These are phyloP conservation scores for Lasioglossum malachurum DNA, from an alignment of 2,888 invertebrate species.

Conservation along the genomic window DNA sequence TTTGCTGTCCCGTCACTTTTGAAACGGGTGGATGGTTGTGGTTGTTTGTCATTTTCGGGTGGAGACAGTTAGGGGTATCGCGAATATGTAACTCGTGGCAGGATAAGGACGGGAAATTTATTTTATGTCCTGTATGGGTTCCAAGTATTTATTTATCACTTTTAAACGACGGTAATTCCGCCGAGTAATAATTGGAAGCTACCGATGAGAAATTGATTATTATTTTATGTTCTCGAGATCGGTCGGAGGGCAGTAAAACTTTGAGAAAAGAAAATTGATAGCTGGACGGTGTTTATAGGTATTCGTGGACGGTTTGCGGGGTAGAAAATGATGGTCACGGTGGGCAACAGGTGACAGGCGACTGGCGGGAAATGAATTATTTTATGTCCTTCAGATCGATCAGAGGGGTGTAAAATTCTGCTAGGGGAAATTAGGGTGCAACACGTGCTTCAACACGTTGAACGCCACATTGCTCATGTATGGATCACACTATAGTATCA, in stretches of 20 bases:
- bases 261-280: not conserved
- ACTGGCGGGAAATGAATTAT: not conserved
- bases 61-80: not conserved
- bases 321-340: not conserved
- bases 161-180: not conserved
- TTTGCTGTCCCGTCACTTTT: no score
- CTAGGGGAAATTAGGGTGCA: no score
- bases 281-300: not conserved
- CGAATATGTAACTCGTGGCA: not conserved
- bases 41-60: no score
- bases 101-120: no score
- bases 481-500: no score
- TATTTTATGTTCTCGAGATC: not conserved
- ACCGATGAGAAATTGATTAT: not conserved
- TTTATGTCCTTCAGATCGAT: not conserved
- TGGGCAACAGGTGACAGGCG: not conserved
- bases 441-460: no score
- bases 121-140: no score
- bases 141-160: no score
- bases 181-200: not conserved
- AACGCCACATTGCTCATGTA: no score
- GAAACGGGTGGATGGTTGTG: no score
- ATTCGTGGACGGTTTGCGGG: not conserved
- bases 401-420: not conserved
- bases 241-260: not conserved